Base-by-base conservation (phyloP, 2,113 vertebrate species). In the Condylura cristata region DNA sequence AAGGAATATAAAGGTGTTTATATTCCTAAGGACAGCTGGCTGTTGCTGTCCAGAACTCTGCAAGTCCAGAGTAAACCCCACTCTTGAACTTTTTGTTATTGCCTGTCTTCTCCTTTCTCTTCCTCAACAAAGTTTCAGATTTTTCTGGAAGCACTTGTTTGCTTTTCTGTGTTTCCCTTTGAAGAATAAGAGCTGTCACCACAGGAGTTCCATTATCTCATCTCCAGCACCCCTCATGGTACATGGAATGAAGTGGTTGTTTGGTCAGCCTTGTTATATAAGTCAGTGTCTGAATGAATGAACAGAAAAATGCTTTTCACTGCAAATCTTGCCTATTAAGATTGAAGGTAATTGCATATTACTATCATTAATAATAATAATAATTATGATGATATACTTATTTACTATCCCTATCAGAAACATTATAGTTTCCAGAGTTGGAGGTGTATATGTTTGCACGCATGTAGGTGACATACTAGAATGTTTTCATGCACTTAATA, bases 401-500 rank as follows among this genome's bases (percentile, higher is more conserved):
- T 22, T 39, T 86, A 63, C 30, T 60, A 53, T 76, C 74, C 51
- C 63, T 75, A 24, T 61, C 39, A 41, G 28, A 94, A 65, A 8
- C 53, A 48, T 90, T 87, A 39, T 61, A 56, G 37, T 89, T 86
- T 85, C 56, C 28, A 84, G 78, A 88, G 34, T 48, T 94, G 22
- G 22, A 76, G 26, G 22, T 80, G 28, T 26, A 0, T 56, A 7
- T 26, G 9, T 51, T 8, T 80, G 9, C 44, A 8, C 28, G 1
- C 37, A 22, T 70, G 20, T 56, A 2, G 82, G 4, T 70, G 1
- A 68, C 22, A 71, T 78, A 88, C 56, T 34, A 89, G 37, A 2
- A n/a, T 84, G 37, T 41, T 81, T 83, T 93, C 5, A 46, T 76
- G 86, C 75, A 70, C n/a, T 81, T 5, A 88, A 6, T 75, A 39